A percentile compares a stretch with the other conserved stretches of the same genome.
phyloP scores from a whole-genome alignment of 2,888 invertebrate species.

The Erebia palarica region DNA sequence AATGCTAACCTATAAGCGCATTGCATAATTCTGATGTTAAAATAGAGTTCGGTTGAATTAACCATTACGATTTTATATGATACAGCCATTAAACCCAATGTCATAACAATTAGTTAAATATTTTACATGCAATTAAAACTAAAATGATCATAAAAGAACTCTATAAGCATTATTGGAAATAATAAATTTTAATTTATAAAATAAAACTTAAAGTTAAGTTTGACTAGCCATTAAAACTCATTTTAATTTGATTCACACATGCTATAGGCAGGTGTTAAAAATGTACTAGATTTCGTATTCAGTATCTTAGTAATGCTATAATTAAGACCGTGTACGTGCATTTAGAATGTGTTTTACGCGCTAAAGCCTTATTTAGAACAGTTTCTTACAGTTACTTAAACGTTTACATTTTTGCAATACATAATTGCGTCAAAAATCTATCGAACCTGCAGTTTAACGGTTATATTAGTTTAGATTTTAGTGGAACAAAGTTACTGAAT shows the following conservation, averaged over 20 bases:
- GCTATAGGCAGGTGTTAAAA: conserved; percentile 3
- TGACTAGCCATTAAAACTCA: background rate
- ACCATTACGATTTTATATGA: too few species aligned
- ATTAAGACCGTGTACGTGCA: conserved; percentile 7
- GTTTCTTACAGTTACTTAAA: background rate
- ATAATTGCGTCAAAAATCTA: background rate
- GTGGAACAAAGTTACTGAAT: background rate
- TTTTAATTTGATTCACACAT: background rate
- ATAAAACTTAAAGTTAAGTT: background rate
- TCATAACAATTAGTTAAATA: too few species aligned
- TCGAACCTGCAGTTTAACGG: background rate
- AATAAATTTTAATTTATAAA: background rate
- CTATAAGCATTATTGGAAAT: too few species aligned
- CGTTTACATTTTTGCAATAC: background rate
- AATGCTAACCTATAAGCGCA: too few species aligned
- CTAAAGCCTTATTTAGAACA: background rate
- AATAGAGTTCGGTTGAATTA: too few species aligned
- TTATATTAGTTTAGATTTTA: background rate
- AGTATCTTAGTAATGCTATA: conserved; percentile 12
- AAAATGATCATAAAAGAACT: too few species aligned
- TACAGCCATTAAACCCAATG: too few species aligned
- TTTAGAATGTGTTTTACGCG: conserved; percentile 13
- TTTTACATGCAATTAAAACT: too few species aligned
- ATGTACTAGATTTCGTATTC: conserved; percentile 13
- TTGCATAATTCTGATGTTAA: too few species aligned